Evolutionary conservation across 2,888 invertebrate genomes (phyloP).

Genomic region (Caenorhabditis doughertyi): DNA sequence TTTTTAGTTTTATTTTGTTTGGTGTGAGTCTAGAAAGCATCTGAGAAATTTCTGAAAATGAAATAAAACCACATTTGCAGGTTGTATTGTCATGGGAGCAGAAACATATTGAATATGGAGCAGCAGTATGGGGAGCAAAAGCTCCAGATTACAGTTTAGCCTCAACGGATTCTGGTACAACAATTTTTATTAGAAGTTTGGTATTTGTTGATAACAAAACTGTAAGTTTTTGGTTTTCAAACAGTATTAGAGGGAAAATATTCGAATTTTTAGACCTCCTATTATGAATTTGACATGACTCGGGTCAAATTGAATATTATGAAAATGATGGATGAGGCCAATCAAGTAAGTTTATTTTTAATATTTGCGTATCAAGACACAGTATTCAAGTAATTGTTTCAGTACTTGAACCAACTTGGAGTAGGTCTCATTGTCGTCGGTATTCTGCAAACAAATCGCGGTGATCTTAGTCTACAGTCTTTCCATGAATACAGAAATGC

Average conservation of each 20-base stretch:
- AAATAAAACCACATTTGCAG: conserved; percentile 9
- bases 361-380: conserved; percentile 2
- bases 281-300: conserved; percentile 77
- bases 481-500: conserved; percentile 78
- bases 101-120: conserved; percentile 57
- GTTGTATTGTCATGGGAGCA: conserved; percentile 28
- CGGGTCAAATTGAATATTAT: conserved; percentile 75
- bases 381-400: too few relatives aligned
- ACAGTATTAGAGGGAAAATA: too few relatives aligned
- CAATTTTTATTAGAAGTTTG: conserved; percentile 56
- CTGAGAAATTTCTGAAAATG: too few relatives aligned
- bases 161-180: conserved; percentile 38
- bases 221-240: conserved; percentile 16
- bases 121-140: conserved; percentile 81
- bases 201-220: conserved; percentile 67
- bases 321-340: conserved; percentile 78
- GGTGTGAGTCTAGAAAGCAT: conserved; percentile 21
- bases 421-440: conserved; percentile 79
- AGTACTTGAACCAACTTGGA: conserved; percentile 80
- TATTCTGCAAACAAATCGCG: conserved; percentile 77
- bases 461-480: conserved; percentile 78
- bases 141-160: conserved; percentile 77
- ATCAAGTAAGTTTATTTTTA: conserved; percentile 62
- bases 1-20: conserved; percentile 40
- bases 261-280: conserved; percentile 73